Percentiles rank a stretch among this genome's conserved stretches.
These are phyloP conservation scores for Heliocidaris erythrogramma DNA, from an alignment of 35 echinoderm and acorn worm genomes.

Conservation along the genomic window DNA sequence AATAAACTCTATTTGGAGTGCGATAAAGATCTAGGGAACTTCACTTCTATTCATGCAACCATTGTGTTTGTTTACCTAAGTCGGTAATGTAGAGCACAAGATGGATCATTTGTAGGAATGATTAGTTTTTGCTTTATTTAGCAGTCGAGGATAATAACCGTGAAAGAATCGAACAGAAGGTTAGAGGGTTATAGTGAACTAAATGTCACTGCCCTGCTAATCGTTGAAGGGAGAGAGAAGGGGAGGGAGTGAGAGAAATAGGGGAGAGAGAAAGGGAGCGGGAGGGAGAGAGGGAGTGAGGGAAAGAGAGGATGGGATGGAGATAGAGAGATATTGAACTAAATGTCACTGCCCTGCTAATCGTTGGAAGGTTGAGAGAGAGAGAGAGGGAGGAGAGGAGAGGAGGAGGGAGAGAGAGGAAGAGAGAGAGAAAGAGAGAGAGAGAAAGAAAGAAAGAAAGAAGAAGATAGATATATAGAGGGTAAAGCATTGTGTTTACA, in stretches of 20 bases:
- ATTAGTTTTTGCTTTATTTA: neutral
- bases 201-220: slow-evolving; percentile 9
- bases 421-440: neutral
- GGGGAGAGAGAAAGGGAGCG: too few relatives aligned
- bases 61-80: slow-evolving; percentile 5
- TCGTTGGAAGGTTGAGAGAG: too few relatives aligned
- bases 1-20: neutral
- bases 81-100: neutral
- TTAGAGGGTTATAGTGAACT: neutral
- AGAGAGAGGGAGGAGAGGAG: neutral
- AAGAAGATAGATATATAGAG: neutral
- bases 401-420: too few relatives aligned
- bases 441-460: neutral
- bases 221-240: neutral
- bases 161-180: neutral
- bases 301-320: too few relatives aligned
- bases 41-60: neutral
- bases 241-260: neutral
- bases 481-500: neutral
- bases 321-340: too few relatives aligned
- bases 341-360: too few relatives aligned
- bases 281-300: too few relatives aligned
- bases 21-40: neutral
- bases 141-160: neutral
- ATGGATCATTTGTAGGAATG: neutral